A percentile compares a stretch with the other conserved stretches of the same genome.
Conservation (phyloP, 1,140 invertebrate species). For the Drosophila willistoni region DNA sequence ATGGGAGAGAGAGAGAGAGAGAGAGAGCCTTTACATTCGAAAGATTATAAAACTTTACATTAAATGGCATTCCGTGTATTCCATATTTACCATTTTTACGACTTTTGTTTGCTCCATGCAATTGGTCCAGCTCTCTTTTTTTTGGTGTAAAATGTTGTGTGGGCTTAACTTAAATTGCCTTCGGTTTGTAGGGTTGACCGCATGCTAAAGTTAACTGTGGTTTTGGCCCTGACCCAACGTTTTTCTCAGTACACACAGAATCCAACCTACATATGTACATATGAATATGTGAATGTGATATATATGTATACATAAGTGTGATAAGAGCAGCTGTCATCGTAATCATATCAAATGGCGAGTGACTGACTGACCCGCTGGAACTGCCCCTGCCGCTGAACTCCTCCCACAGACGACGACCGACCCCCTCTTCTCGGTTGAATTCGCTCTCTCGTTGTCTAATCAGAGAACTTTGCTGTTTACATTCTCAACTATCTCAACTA, state of each 20-base stretch:
- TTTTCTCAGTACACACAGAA: conserved; percentile 37
- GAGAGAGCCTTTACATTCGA: too few relatives aligned
- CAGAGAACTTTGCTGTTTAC: conserved; percentile 38
- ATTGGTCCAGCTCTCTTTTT: background rate
- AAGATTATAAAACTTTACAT: too few relatives aligned
- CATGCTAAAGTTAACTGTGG: conserved; percentile 30
- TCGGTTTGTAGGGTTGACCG: conserved; percentile 41
- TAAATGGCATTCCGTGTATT: background rate
- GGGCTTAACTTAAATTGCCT: conserved; percentile 42
- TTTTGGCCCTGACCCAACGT: conserved; percentile 23
- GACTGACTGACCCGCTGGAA: conserved; percentile 52
- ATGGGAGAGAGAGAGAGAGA: too few relatives aligned
- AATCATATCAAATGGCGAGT: conserved; percentile 32
- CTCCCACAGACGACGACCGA: too few relatives aligned
- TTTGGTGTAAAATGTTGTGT: conserved; percentile 15
- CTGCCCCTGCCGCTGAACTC: conserved; percentile 6
- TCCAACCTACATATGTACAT: background rate
- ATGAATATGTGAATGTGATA: background rate
- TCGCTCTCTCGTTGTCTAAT: conserved; percentile 14
- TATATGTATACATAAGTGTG: conserved; percentile 3
- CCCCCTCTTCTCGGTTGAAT: background rate
- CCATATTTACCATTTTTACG: background rate
- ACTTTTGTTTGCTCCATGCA: background rate
- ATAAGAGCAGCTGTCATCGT: conserved; percentile 38
- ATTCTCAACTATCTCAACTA: conserved; percentile 30